Evolutionary conservation across 92 coral and sea anemone species (phyloP).

Genomic region (Phenganax stokvisi): DNA sequence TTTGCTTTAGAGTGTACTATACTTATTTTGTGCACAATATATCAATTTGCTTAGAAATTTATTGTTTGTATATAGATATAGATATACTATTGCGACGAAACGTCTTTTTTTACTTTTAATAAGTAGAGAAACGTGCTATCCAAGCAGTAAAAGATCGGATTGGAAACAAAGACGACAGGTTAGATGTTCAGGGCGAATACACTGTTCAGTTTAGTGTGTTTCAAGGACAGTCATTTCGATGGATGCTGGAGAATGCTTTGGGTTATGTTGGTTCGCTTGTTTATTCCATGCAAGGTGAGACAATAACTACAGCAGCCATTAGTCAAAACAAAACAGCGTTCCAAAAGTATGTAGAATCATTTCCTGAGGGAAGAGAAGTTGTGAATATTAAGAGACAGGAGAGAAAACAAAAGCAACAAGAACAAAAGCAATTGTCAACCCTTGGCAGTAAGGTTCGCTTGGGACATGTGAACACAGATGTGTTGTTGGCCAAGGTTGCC

Average conservation of each 20-base stretch:
- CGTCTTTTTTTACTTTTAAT: too few species aligned
- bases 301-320: conserved; percentile 22
- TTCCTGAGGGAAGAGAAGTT: conserved; percentile 37
- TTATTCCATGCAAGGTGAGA: conserved; percentile 16
- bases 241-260: conserved; percentile 51
- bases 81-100: too few species aligned
- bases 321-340: conserved; percentile 40
- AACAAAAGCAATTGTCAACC: too few species aligned
- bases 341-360: conserved; percentile 20
- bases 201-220: conserved; percentile 50
- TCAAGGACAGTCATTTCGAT: conserved; percentile 48
- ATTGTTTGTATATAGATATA: conserved; percentile 27
- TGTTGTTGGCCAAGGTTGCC: too few species aligned
- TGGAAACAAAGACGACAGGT: conserved; percentile 41
- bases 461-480: too few species aligned
- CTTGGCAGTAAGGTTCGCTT: too few species aligned
- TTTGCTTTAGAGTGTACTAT: too few species aligned
- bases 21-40: too few species aligned
- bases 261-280: conserved; percentile 44
- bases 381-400: too few species aligned
- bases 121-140: too few species aligned
- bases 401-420: too few species aligned
- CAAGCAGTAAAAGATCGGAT: conserved; percentile 38
- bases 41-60: too few species aligned
- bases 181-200: conserved; percentile 49